A percentile compares a stretch with the other conserved stretches of the same genome.
Evolutionary conservation across 1,140 invertebrate species (phyloP).

Genomic region (Teleopsis dalmanni): DNA sequence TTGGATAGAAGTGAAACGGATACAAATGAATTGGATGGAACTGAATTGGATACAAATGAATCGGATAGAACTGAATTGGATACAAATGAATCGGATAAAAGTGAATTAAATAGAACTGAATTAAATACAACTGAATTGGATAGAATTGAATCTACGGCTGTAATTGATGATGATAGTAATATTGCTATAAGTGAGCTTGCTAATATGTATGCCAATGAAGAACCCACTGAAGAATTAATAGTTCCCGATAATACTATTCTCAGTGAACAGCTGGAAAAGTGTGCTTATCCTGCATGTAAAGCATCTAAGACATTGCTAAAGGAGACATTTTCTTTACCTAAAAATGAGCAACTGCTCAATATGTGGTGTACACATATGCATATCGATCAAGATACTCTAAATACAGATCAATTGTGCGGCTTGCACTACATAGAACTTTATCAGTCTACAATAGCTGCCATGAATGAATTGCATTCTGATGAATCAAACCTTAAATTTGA

Average conservation of each 20-base stretch:
- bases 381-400: slow-evolving; percentile 1
- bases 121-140: neutral
- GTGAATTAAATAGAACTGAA: neutral
- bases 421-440: slow-evolving; percentile 10
- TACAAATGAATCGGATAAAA: neutral
- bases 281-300: slow-evolving; percentile 4
- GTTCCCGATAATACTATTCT: no score
- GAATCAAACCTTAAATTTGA: slow-evolving; percentile 1
- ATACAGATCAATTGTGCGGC: slow-evolving; percentile 9
- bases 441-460: neutral
- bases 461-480: neutral
- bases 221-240: no score
- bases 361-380: slow-evolving; percentile 9
- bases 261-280: no score
- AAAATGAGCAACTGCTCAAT: slow-evolving; percentile 1
- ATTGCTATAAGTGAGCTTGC: no score
- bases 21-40: neutral
- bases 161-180: no score
- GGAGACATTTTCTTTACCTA: slow-evolving; percentile 10
- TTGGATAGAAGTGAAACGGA: neutral
- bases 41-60: neutral
- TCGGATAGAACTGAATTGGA: neutral
- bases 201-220: no score
- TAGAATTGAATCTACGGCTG: no score
- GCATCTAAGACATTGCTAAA: slow-evolving; percentile 9